Evolutionary conservation across 1,140 invertebrate species (phyloP), one percentile per base, ranked within the genome.

Genomic region (Apis dorsata): DNA sequence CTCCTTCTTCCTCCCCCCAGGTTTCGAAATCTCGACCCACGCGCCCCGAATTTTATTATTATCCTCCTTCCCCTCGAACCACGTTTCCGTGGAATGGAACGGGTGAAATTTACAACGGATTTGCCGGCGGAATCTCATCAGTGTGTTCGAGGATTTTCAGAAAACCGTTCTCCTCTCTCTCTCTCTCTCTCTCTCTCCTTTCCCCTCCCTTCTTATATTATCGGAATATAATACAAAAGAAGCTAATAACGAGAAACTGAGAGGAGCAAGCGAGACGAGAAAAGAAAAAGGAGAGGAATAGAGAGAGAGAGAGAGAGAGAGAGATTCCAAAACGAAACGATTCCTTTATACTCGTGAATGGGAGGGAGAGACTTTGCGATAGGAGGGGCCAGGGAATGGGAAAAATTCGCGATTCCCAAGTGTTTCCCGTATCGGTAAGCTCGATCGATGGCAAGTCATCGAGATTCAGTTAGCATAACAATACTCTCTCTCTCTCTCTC

Each of bases 401-500:
- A 34, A 87, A 81, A 84, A 87, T 84, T 86, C 81, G 63, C 65
- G 81, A 84, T 75, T 72, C 80, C 82, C 68, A 53, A 81, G 70
- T 55, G 71, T 87, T 84, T 79, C 62, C 17, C 77, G 74, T 87
- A 85, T 87, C 85, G 82, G 76, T 60, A 55, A 51, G 59, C n/a
- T 44, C 85, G 83, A 88, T 88, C 86, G 85, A 88, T 87, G 84
- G 78, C 65, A 87, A 85, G 85, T 88, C 82, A 87, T 87, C 86
- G 78, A 75, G 82, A 87, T 88, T 88, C 86, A 68, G 86, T 88
- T 88, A 88, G 85, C 86, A 88, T 88, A 88, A 88, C 85, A 88
- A 88, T 87, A 81, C 81, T 65, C 34, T 72, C 81, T 65, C 76
- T 86, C 85, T 49, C 21, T 68, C 34, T 66, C 65, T 66, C 10